Conservation (phyloP, 2,797 vertebrate species). For the Perodicticus potto region DNA sequence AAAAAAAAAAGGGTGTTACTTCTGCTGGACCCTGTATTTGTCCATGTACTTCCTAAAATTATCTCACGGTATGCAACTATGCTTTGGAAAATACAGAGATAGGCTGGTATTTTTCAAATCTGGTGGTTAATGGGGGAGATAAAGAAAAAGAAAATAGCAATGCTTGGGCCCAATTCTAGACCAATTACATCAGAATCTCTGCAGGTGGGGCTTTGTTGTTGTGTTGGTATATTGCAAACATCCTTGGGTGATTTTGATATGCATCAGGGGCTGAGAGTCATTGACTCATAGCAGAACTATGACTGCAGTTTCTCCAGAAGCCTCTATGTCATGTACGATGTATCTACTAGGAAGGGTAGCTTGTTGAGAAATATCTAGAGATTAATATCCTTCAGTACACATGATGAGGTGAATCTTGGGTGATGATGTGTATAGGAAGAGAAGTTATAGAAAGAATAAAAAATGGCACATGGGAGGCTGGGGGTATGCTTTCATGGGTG, state of each 20-base stretch:
- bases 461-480: not conserved
- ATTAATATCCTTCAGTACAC: not conserved
- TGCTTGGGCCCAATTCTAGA: not conserved
- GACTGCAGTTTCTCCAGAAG: not conserved
- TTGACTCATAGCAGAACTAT: not conserved
- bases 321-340: not conserved
- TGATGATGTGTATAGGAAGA: too few species aligned
- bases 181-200: not conserved
- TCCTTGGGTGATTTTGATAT: not conserved
- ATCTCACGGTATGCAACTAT: not conserved
- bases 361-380: not conserved
- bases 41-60: not conserved
- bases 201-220: not conserved
- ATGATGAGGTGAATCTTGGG: not conserved
- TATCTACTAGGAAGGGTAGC: not conserved
- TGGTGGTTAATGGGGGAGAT: not conserved
- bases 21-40: not conserved
- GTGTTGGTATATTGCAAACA: rapidly evolving
- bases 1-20: too few species aligned
- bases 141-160: not conserved
- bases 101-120: not conserved
- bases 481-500: not conserved
- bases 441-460: not conserved
- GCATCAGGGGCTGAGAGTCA: not conserved
- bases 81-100: not conserved